Evolutionary conservation across 2,888 invertebrate genomes (phyloP), one percentile per base, ranked within the genome.

Genomic region (Antheraea assamensis): DNA sequence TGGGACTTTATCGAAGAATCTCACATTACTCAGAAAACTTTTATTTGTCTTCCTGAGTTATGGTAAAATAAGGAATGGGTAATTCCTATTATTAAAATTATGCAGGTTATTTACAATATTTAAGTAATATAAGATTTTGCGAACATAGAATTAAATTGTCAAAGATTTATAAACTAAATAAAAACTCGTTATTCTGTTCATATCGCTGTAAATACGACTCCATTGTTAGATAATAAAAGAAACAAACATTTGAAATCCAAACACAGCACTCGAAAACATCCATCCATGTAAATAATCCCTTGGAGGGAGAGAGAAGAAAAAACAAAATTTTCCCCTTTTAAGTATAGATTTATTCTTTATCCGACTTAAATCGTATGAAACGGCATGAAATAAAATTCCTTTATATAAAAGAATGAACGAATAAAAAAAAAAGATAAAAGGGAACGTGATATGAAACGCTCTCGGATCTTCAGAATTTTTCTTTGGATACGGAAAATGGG

Each of bases 371-470:
- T 82, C 82, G 78, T 78, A 80, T 78, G 79, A 80, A 79, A 80
- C 78, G 78, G 79, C 82, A 80, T 83, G 83, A 85, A 87, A 87
- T 87, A 83, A 83, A 85, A 85, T 78, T 80, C 77, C 68, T 76
- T 77, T 77, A 81, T 77, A 81, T 80, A 79, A 83, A 83, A 79
- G 79, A 80, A 84, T 81, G 79, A 83, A 83, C 80, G 81, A 80
- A 81, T 82, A 83, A 83, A 87, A 77, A 81, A 87, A 81, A 84
- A 87, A 88, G 83, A 88, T 88, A 87, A 89, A 89, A 88, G 82
- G 76, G 76, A 74, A 75, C 78, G 81, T 84, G 85, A 87, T 89
- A 88, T 88, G 87, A 86, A 88, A 89, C 85, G 85, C 85, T 82
- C 83, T 81, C 78, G 81, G 78, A 79, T 83, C 80, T 81, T 82